Evolutionary conservation across 2,113 vertebrate genomes (phyloP), one percentile per base, ranked within the genome.

Genomic region (Ophthalmolycus amberensis): DNA sequence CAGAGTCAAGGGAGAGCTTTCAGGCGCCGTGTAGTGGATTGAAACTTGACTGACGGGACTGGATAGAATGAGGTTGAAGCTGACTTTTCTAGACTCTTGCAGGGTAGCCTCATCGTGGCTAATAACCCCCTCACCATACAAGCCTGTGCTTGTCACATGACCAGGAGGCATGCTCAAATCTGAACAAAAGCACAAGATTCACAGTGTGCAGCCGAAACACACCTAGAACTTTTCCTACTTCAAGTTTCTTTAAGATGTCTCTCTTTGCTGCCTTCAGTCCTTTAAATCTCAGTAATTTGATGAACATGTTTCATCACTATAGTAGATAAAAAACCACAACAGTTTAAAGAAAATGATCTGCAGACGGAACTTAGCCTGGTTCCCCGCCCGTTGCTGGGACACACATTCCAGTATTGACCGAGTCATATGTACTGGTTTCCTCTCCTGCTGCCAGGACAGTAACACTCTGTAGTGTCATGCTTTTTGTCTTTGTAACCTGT

Each of bases 71-170:
- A 79, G 71, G 16, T 5, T 38, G n/a, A 56, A 40, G 20, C n/a
- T 42, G 38, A 32, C 69, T 22, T 48, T 50, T 72, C 9, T 25
- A 27, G 42, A 63, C 54, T 78, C 48, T 70, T 59, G n/a, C 25
- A 29, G 25, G 38, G 38, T 50, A 40, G n/a, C 6, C 11, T 79
- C 38, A 16, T 65, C 5, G 7, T 60, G 42, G 37, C 29, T 81
- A 74, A 64, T 69, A 42, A 68, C 37, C 20, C 48, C 32, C 64
- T 59, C 14, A 38, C 16, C 25, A 25, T 58, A 64, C 69, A 64
- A 59, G 84, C 9, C 73, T 32, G 25, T 75, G 34, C 80, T 48
- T 77, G 71, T 65, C 58, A 75, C 58, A 62, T 65, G 77, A 58
- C 77, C 37, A 14, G 48, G 48, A 77, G 67, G 65, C 50, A 54